Percentiles rank a stretch among this genome's conserved stretches.
phyloP scores from a whole-genome alignment of 2,888 invertebrate genomes.

The Neoscelio sp. region DNA sequence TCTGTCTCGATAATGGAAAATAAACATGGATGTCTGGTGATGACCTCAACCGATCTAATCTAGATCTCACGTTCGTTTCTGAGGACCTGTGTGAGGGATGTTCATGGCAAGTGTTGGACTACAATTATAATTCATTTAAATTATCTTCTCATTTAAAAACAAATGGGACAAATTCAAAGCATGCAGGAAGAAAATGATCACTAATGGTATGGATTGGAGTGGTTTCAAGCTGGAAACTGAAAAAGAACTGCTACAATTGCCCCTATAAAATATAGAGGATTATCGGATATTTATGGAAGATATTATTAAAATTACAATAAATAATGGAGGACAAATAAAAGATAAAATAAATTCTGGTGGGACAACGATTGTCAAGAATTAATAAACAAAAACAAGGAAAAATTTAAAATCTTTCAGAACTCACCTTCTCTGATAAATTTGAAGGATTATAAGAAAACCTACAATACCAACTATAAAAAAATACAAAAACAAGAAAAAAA shows the following conservation, averaged over 20 bases:
- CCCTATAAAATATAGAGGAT: too few relatives aligned
- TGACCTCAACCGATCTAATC: not conserved
- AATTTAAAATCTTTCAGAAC: not conserved
- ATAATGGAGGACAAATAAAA: not conserved
- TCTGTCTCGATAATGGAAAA: conserved; percentile 15
- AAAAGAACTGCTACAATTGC: too few relatives aligned
- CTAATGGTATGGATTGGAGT: not conserved
- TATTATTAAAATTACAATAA: too few relatives aligned
- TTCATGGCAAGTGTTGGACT: conserved; percentile 5
- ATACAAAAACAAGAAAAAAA: conserved; percentile 1
- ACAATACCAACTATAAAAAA: not conserved
- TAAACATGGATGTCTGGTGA: conserved; percentile 13
- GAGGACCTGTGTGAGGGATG: not conserved
- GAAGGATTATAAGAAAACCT: not conserved
- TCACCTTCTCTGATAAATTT: not conserved
- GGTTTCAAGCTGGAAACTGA: too few relatives aligned
- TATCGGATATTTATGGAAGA: too few relatives aligned
- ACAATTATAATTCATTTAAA: conserved; percentile 1
- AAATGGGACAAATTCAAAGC: not conserved
- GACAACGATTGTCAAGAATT: conserved; percentile 1
- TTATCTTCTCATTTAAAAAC: not conserved
- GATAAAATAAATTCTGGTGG: conserved; percentile 15
- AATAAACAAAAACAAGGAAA: not conserved
- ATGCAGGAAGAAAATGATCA: conserved; percentile 4
- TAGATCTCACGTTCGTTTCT: conserved; percentile 18